Percentiles rank a stretch among this genome's conserved stretches.
Evolutionary conservation across 2,113 vertebrate species (phyloP).

Genomic region (Apteryx mantelli): DNA sequence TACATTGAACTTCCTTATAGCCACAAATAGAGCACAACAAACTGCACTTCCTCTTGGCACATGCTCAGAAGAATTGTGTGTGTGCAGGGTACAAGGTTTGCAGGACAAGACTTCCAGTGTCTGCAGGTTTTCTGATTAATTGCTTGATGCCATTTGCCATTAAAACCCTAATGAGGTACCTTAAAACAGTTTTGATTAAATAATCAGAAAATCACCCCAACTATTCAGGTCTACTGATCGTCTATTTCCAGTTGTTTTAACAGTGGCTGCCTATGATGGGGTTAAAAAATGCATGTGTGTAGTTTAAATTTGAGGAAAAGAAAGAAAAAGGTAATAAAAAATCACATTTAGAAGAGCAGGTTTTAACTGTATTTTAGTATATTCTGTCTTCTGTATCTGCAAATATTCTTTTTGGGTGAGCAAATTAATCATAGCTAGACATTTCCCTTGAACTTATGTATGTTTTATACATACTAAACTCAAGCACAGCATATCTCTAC

Average conservation of each 20-base stretch:
- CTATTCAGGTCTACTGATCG: slow-evolving; percentile 33
- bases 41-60: background rate
- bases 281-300: background rate
- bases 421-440: background rate
- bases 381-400: background rate
- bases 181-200: slow-evolving; percentile 27
- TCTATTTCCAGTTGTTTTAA: slow-evolving; percentile 27
- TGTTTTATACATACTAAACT: background rate
- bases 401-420: background rate
- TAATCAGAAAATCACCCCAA: slow-evolving; percentile 35
- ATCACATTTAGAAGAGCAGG: background rate
- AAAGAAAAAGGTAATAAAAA: background rate
- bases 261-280: background rate
- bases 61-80: background rate
- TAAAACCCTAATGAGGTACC: slow-evolving; percentile 44
- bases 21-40: background rate
- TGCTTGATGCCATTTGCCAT: slow-evolving; percentile 15
- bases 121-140: slow-evolving; percentile 34
- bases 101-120: background rate
- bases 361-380: slow-evolving; percentile 15
- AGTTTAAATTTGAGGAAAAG: slow-evolving; percentile 1
- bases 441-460: background rate
- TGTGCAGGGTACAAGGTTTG: background rate
- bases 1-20: slow-evolving; percentile 22
- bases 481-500: background rate